Percentiles rank a stretch among this genome's conserved stretches.
phyloP scores from a whole-genome alignment of 2,888 invertebrate species.

The Rugalucina vietnamica region DNA sequence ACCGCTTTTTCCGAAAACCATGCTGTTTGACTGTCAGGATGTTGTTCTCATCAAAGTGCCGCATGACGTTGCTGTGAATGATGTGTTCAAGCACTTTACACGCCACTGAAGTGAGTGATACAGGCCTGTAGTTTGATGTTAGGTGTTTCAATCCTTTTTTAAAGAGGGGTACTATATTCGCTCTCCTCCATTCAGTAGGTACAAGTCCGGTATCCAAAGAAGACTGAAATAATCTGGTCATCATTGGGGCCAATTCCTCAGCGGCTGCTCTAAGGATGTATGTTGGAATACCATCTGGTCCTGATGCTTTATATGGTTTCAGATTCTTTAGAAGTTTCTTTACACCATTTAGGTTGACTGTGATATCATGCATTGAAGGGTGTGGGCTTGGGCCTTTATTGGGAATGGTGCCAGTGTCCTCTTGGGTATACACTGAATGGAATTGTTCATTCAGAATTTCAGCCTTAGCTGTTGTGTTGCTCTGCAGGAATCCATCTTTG shows the following conservation, averaged over 20 bases:
- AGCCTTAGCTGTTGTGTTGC: too few species aligned
- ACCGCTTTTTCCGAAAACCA: neutral
- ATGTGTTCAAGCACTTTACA: neutral
- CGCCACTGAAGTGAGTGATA: neutral
- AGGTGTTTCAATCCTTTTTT: neutral
- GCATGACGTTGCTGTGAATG: neutral
- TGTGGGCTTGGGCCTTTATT: too few species aligned
- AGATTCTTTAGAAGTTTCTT: neutral
- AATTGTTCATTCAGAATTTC: too few species aligned
- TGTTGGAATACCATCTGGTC: too few species aligned
- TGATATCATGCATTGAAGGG: too few species aligned
- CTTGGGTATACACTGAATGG: too few species aligned
- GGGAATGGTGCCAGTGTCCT: too few species aligned
- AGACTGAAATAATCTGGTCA: neutral
- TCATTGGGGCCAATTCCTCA: neutral
- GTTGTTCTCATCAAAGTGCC: neutral
- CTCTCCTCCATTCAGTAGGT: neutral
- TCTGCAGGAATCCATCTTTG: too few species aligned
- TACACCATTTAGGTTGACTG: too few species aligned
- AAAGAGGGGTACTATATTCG: neutral
- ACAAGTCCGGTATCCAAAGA: too few species aligned
- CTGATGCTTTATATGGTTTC: neutral
- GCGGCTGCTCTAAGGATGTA: neutral
- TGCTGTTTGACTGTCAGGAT: conserved; percentile 4
- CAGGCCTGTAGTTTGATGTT: neutral